phyloP scores from a whole-genome alignment of 2,888 invertebrate species.

The Ophion slaviceki region DNA sequence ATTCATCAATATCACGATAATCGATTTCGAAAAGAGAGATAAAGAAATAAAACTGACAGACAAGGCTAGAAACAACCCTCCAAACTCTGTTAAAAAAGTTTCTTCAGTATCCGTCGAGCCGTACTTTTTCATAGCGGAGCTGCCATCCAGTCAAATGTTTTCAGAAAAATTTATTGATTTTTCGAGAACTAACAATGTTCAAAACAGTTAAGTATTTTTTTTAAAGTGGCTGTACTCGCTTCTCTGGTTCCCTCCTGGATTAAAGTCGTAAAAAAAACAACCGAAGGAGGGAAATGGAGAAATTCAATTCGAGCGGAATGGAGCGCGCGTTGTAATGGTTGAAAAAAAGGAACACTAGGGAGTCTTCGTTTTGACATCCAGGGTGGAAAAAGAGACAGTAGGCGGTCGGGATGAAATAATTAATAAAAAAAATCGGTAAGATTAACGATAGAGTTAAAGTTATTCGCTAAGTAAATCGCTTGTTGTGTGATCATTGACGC shows the following conservation, averaged over 20 bases:
- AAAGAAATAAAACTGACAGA: neutral
- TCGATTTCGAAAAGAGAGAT: conserved; percentile 38
- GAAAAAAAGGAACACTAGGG: neutral
- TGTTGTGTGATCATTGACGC: conserved; percentile 71
- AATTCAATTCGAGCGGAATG: neutral
- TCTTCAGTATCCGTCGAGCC: conserved; percentile 49
- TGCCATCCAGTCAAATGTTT: conserved; percentile 60
- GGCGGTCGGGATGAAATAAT: conserved; percentile 34
- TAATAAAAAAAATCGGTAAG: conserved; percentile 53
- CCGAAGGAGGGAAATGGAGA: neutral
- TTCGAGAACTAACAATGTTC: conserved; percentile 8
- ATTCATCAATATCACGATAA: conserved; percentile 59
- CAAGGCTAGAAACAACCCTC: neutral
- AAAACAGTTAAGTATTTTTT: neutral
- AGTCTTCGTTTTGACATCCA: neutral
- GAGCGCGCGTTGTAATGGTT: neutral
- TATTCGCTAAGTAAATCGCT: conserved; percentile 71
- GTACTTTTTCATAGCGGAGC: conserved; percentile 59
- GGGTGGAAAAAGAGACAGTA: neutral
- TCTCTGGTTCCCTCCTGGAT: conserved; percentile 65
- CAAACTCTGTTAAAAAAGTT: conserved; percentile 26
- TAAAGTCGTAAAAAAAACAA: conserved; percentile 31
- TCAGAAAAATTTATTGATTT: neutral
- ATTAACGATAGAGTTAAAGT: conserved; percentile 68
- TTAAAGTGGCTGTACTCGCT: conserved; percentile 1